Evolutionary conservation across 2,888 invertebrate species (phyloP).

Genomic region (Eumacrocentrus americanus): DNA sequence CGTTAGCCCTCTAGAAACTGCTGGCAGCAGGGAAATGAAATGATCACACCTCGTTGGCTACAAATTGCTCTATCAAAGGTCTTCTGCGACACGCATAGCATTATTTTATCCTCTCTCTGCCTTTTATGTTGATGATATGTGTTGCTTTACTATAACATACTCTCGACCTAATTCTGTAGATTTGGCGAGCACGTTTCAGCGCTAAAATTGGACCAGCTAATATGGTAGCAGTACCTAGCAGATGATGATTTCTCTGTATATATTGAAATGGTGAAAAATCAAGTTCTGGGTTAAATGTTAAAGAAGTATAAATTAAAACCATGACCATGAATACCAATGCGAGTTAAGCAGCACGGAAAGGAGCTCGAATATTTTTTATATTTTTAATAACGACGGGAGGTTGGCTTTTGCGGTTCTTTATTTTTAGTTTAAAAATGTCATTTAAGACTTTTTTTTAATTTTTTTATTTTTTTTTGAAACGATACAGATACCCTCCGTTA

Average conservation of each 20-base stretch:
- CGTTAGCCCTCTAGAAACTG: no score
- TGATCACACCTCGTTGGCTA: no score
- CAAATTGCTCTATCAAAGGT: no score
- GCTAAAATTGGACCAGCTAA: neutral
- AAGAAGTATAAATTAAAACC: constrained; percentile 9
- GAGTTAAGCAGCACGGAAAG: constrained; percentile 39
- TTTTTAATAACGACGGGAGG: constrained; percentile 35
- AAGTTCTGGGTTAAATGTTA: no score
- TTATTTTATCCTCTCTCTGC: constrained; percentile 3
- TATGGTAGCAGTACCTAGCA: neutral
- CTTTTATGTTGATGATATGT: constrained; percentile 7
- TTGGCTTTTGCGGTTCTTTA: constrained; percentile 38
- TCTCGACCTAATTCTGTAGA: constrained; percentile 2
- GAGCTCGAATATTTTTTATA: constrained; percentile 28
- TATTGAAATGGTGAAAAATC: no score
- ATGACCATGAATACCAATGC: constrained; percentile 40
- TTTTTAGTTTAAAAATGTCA: constrained; percentile 22
- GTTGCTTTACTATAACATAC: neutral
- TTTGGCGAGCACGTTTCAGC: neutral
- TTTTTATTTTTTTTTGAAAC: constrained; percentile 51
- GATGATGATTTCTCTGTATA: no score
- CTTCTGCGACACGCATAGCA: neutral
- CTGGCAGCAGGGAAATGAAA: no score
- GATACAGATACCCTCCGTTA: constrained; percentile 82
- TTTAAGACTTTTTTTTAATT: constrained; percentile 28